Percentiles rank a stretch among this genome's conserved stretches.
phyloP scores from a whole-genome alignment of 2,113 vertebrate species.

The Barnardius zonarius region DNA sequence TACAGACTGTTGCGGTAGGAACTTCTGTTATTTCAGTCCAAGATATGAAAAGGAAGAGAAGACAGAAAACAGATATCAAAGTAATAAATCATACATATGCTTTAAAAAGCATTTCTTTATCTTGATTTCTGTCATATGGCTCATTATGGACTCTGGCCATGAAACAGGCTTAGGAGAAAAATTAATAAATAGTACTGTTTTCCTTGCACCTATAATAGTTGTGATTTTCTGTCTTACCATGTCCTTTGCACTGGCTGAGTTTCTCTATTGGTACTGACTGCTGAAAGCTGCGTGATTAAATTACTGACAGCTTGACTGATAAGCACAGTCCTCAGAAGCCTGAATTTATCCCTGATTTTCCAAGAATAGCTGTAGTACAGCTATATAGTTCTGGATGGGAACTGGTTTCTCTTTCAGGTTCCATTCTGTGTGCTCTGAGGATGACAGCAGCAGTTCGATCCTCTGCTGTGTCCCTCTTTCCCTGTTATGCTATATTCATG shows the following conservation, averaged over 20 bases:
- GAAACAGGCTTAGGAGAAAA: not conserved
- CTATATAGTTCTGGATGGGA: not conserved
- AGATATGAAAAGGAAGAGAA: constrained; percentile 10
- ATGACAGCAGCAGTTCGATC: not conserved
- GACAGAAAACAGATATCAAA: not conserved
- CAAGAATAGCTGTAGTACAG: not conserved
- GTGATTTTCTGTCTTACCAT: not conserved
- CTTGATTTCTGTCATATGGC: constrained; percentile 12
- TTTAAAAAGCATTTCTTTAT: constrained; percentile 42
- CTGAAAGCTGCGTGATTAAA: not conserved
- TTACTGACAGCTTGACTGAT: not conserved
- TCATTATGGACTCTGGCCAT: not conserved
- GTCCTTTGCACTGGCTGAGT: not conserved
- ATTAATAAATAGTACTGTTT: not conserved
- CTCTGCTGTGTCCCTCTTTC: not conserved
- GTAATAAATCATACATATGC: not conserved
- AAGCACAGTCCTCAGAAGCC: not conserved
- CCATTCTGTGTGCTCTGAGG: not conserved
- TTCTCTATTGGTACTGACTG: not conserved
- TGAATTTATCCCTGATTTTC: not conserved
- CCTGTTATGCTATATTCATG: rapidly evolving
- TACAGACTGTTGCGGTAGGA: not conserved
- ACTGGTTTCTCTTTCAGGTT: not conserved
- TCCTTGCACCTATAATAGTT: not conserved
- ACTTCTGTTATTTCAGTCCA: constrained; percentile 33